Percentiles rank a stretch among this genome's conserved stretches.
These are phyloP conservation scores for Nymphicus hollandicus DNA, from an alignment of 2,113 vertebrate genomes.

Conservation along the genomic window DNA sequence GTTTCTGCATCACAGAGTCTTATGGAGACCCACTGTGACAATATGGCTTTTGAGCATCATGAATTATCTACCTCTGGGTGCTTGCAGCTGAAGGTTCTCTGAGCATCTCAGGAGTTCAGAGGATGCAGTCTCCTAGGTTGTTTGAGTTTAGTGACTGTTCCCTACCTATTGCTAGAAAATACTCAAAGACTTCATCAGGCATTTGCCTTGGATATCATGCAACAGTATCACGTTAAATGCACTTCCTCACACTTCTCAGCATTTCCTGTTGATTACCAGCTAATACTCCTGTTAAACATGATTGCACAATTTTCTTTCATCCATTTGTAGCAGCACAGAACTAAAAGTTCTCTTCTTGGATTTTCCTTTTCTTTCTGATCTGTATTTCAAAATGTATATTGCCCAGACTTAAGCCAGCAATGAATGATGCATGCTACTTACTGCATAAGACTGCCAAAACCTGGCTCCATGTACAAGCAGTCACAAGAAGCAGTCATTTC, in stretches of 20 bases:
- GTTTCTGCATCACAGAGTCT: background rate
- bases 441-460: background rate
- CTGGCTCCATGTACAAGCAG: background rate
- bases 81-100: background rate
- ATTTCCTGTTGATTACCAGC: background rate
- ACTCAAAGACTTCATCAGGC: background rate
- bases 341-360: background rate
- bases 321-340: background rate
- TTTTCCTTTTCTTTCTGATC: background rate
- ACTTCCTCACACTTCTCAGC: background rate
- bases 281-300: background rate
- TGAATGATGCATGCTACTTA: background rate
- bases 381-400: background rate
- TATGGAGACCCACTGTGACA: background rate
- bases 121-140: background rate
- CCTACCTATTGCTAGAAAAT: background rate
- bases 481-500: background rate
- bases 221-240: background rate
- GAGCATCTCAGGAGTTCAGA: background rate
- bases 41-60: background rate
- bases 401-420: background rate
- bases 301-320: background rate
- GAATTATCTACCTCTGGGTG: background rate
- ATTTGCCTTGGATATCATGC: background rate
- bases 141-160: background rate